These are phyloP conservation scores for Poecile atricapillus DNA, from an alignment of 2,113 vertebrate species.

Conservation along the genomic window DNA sequence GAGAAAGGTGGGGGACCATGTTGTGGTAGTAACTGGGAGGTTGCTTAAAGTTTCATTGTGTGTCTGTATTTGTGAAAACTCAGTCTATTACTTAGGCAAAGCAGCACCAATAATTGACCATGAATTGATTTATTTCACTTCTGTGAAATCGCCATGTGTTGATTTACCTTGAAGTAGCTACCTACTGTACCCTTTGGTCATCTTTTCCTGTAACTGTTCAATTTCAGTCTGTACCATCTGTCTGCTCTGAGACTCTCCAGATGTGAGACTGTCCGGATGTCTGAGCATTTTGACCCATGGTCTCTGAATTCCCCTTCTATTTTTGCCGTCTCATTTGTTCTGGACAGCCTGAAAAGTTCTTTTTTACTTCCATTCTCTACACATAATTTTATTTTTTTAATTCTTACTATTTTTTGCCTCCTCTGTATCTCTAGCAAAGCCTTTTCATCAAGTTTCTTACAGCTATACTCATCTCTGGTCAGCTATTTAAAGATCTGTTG, in stretches of 20 bases:
- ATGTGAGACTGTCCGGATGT: neutral
- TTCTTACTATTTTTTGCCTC: neutral
- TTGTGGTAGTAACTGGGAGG: neutral
- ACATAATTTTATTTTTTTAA: neutral
- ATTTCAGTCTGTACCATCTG: neutral
- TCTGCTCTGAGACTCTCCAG: conserved; percentile 15
- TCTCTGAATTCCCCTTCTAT: neutral
- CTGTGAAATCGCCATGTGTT: neutral
- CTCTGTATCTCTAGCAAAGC: neutral
- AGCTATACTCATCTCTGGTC: neutral
- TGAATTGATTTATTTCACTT: neutral
- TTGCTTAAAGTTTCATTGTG: neutral
- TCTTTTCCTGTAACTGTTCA: neutral
- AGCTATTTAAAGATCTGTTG: conserved; percentile 38
- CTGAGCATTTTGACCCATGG: neutral
- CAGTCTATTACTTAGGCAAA: neutral
- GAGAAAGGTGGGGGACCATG: neutral
- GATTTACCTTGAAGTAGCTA: neutral
- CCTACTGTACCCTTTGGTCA: neutral
- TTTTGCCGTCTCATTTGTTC: neutral
- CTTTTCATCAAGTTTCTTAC: conserved; percentile 16
- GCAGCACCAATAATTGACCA: neutral
- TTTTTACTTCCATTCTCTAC: neutral
- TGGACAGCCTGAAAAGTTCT: neutral
- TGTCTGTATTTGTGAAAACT: neutral